Conservation (phyloP, 2,113 vertebrate species). For the Sisor rabdophorus region DNA sequence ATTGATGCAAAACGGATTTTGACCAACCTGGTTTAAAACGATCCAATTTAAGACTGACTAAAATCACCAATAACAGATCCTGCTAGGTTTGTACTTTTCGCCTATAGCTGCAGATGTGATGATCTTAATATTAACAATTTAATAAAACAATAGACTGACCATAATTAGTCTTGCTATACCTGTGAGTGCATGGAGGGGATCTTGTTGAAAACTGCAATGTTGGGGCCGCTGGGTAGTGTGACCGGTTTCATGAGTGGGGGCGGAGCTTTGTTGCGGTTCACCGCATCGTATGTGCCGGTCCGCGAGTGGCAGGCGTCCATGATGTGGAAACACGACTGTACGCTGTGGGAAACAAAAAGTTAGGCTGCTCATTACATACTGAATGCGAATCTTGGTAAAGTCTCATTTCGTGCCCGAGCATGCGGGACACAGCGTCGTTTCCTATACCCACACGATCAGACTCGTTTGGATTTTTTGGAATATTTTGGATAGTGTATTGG, state of each 20-base stretch:
- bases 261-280: constrained; percentile 85
- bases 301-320: constrained; percentile 91
- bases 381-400: neutral
- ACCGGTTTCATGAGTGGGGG: constrained; percentile 79
- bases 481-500: neutral
- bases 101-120: neutral
- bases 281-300: constrained; percentile 75
- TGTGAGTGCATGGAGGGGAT: constrained; percentile 83
- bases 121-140: neutral
- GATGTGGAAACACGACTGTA: constrained; percentile 95
- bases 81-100: too few species aligned
- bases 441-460: neutral
- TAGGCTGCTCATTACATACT: neutral
- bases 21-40: too few species aligned
- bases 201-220: constrained; percentile 84
- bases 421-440: neutral
- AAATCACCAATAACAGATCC: too few species aligned
- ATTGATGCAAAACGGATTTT: too few species aligned
- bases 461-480: neutral
- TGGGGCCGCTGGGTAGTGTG: constrained; percentile 71
- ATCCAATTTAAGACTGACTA: too few species aligned
- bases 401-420: neutral
- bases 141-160: too few species aligned
- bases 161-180: constrained; percentile 60
- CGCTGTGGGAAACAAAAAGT: constrained; percentile 63